Evolutionary conservation across 2,888 invertebrate species (phyloP).

Genomic region (Suillia variegata): DNA sequence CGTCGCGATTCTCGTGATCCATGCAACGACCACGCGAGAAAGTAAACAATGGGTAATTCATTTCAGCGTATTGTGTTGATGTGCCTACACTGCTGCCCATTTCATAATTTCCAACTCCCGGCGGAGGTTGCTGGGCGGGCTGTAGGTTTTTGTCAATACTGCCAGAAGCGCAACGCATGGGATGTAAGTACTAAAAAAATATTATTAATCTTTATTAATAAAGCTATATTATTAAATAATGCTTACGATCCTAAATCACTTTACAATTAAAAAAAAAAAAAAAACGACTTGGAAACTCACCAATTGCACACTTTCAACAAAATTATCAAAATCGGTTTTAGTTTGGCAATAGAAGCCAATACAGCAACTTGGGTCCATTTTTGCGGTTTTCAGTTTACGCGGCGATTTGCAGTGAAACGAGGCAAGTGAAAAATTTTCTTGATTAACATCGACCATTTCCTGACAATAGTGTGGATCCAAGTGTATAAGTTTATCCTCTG

Average conservation of each 20-base stretch:
- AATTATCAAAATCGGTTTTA: constrained; percentile 76
- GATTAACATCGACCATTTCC: constrained; percentile 84
- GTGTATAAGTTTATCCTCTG: constrained; percentile 87
- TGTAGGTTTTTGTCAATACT: constrained; percentile 38
- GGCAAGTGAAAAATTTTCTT: constrained; percentile 75
- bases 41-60: constrained; percentile 79
- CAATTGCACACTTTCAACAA: constrained; percentile 72
- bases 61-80: constrained; percentile 58
- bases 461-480: constrained; percentile 95
- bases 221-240: too few species aligned
- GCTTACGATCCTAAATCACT: neutral
- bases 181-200: constrained; percentile 63
- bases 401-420: constrained; percentile 88
- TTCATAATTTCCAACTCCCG: constrained; percentile 14
- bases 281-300: constrained; percentile 49
- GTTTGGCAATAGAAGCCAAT: constrained; percentile 86
- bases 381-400: constrained; percentile 79
- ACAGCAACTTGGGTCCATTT: constrained; percentile 93
- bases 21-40: constrained; percentile 75
- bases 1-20: constrained; percentile 60
- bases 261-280: neutral
- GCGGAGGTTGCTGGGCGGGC: constrained; percentile 16
- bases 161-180: constrained; percentile 57
- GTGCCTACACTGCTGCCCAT: constrained; percentile 32
- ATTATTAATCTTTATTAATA: neutral